A percentile compares a stretch with the other conserved stretches of the same genome.
phyloP scores from a whole-genome alignment of 2,113 vertebrate species.

The Cricetomys ansorgei region DNA sequence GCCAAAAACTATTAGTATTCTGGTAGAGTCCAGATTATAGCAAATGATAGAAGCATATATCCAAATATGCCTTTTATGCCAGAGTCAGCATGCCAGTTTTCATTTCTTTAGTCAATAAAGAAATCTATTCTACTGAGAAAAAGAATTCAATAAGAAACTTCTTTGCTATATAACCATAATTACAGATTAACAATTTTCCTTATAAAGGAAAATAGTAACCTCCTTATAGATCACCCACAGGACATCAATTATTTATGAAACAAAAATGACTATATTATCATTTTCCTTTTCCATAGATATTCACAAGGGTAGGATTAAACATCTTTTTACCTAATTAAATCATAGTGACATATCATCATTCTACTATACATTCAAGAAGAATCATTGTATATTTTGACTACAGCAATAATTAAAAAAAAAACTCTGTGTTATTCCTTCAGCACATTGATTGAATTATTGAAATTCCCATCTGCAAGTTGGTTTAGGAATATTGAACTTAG shows the following conservation, averaged over 20 bases:
- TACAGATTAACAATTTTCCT: slow-evolving; percentile 81
- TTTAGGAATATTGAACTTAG: slow-evolving; percentile 66
- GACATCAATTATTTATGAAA: slow-evolving; percentile 72
- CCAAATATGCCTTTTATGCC: slow-evolving; percentile 82
- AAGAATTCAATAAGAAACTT: slow-evolving; percentile 85
- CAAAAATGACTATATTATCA: slow-evolving; percentile 74
- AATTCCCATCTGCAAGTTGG: neutral
- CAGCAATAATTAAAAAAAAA: slow-evolving; percentile 79
- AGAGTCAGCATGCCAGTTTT: slow-evolving; percentile 82
- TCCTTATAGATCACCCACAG: slow-evolving; percentile 59
- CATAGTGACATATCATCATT: slow-evolving; percentile 55
- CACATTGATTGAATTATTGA: slow-evolving; percentile 73
- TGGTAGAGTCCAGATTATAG: slow-evolving; percentile 70
- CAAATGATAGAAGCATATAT: slow-evolving; percentile 77
- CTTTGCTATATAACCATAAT: slow-evolving; percentile 82
- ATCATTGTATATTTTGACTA: slow-evolving; percentile 61
- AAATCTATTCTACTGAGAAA: slow-evolving; percentile 84
- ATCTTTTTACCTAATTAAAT: slow-evolving; percentile 74
- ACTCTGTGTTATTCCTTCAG: slow-evolving; percentile 61
- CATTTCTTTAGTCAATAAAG: slow-evolving; percentile 84
- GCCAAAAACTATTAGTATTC: slow-evolving; percentile 76
- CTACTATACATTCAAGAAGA: slow-evolving; percentile 68
- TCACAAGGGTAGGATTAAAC: slow-evolving; percentile 61
- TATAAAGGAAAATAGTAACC: slow-evolving; percentile 74
- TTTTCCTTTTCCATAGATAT: slow-evolving; percentile 74